phyloP scores from a whole-genome alignment of 2,113 vertebrate species.

The Cinclus mexicanus region DNA sequence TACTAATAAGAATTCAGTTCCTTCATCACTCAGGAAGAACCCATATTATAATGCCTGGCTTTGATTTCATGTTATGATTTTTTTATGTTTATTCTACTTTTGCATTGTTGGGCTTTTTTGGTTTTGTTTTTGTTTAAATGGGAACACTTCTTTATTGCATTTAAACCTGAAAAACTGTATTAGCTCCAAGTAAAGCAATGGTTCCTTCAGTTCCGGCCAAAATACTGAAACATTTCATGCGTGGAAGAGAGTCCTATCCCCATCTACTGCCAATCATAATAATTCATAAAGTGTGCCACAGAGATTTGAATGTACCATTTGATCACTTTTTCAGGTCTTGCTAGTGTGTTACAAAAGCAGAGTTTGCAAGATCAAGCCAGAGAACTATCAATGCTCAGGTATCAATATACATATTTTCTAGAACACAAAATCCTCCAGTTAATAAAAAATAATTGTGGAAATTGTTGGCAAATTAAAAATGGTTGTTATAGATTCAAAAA shows the following conservation, averaged over 20 bases:
- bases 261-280: constrained; percentile 39
- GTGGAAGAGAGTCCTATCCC: not conserved
- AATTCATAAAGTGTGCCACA: constrained; percentile 28
- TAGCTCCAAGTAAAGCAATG: not conserved
- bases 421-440: constrained; percentile 45
- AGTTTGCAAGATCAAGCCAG: not conserved
- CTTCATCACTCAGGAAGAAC: not conserved
- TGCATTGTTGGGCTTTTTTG: not conserved
- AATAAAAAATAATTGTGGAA: constrained; percentile 68
- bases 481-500: constrained; percentile 82
- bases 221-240: not conserved
- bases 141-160: not conserved
- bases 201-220: not conserved
- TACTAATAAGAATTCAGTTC: not conserved
- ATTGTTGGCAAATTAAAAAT: constrained; percentile 77
- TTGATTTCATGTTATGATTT: not conserved
- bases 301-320: constrained; percentile 7
- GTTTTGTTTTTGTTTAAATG: not conserved
- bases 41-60: not conserved
- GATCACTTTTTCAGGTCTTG: not conserved
- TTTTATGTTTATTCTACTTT: not conserved
- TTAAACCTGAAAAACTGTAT: not conserved
- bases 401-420: constrained; percentile 10
- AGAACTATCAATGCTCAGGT: constrained; percentile 10
- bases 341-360: not conserved